A percentile compares a stretch with the other conserved stretches of the same genome.
Evolutionary conservation across 2,113 vertebrate species (phyloP).

Genomic region (Apeltes quadracus): DNA sequence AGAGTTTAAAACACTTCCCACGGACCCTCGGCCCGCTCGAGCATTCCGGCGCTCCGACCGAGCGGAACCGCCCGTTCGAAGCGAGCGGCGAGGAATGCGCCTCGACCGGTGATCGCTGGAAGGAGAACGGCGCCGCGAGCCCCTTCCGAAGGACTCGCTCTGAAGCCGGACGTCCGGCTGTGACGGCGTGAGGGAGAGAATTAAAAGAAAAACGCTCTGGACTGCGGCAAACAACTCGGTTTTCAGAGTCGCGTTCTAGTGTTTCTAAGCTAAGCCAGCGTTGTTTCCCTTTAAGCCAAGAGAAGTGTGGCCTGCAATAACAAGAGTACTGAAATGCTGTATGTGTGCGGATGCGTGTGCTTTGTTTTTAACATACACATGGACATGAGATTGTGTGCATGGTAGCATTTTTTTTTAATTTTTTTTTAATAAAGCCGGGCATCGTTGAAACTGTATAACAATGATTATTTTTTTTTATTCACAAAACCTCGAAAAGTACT

Average conservation of each 20-base stretch:
- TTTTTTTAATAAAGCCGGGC: neutral
- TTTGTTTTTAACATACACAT: slow-evolving; percentile 3
- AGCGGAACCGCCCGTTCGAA: no score
- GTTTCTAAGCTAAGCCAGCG: slow-evolving; percentile 40
- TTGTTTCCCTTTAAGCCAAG: slow-evolving; percentile 57
- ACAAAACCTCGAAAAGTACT: neutral
- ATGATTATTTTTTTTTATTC: neutral
- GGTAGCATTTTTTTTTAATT: neutral
- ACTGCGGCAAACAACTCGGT: slow-evolving; percentile 45
- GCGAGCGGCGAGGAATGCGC: no score
- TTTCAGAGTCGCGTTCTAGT: slow-evolving; percentile 4
- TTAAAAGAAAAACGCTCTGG: slow-evolving; percentile 72
- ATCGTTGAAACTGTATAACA: neutral
- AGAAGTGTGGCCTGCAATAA: slow-evolving; percentile 48
- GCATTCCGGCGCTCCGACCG: slow-evolving; percentile 59
- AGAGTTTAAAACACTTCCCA: slow-evolving; percentile 50
- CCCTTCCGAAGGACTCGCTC: slow-evolving; percentile 41
- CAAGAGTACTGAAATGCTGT: slow-evolving; percentile 1
- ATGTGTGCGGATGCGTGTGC: slow-evolving; percentile 1
- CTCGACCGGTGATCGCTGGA: no score
- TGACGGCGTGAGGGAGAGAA: no score
- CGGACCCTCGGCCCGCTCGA: slow-evolving; percentile 41
- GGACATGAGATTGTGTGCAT: slow-evolving; percentile 4
- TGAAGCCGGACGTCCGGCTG: slow-evolving; percentile 46
- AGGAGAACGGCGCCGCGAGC: no score